Percentiles rank a stretch among this genome's conserved stretches.
These are phyloP conservation scores for Myiopsitta monachus DNA, from an alignment of 2,113 vertebrate species.

Conservation along the genomic window DNA sequence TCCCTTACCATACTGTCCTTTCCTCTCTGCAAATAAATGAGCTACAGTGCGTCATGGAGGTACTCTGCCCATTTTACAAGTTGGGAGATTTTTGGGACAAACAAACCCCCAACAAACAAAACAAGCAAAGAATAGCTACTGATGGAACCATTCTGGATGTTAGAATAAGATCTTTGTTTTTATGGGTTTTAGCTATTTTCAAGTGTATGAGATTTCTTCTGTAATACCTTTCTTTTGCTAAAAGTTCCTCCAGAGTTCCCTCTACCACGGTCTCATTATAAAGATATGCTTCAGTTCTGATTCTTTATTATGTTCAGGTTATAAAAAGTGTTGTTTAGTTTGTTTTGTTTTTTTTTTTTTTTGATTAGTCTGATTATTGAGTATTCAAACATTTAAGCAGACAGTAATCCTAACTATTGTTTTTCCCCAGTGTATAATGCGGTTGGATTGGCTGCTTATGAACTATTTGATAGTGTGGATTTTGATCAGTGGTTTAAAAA, in stretches of 20 bases:
- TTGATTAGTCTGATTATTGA: background rate
- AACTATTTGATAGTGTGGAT: slow-evolving; percentile 97
- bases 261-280: background rate
- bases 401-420: slow-evolving; percentile 18
- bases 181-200: background rate
- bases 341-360: too few relatives aligned
- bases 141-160: background rate
- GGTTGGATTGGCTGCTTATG: slow-evolving; percentile 92
- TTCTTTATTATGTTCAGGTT: background rate
- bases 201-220: background rate
- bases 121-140: background rate
- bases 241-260: background rate
- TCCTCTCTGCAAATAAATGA: background rate
- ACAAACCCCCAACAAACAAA: background rate
- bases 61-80: background rate
- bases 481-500: slow-evolving; percentile 99
- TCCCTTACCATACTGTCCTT: background rate
- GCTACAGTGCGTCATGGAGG: background rate
- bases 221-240: background rate
- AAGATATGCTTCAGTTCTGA: background rate
- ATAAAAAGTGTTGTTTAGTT: background rate
- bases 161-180: background rate
- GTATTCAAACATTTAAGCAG: background rate
- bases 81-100: background rate
- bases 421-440: slow-evolving; percentile 90